A percentile compares a stretch with the other conserved stretches of the same genome.
Conservation (phyloP, 2,888 invertebrate genomes). For the Syritta pipiens region DNA sequence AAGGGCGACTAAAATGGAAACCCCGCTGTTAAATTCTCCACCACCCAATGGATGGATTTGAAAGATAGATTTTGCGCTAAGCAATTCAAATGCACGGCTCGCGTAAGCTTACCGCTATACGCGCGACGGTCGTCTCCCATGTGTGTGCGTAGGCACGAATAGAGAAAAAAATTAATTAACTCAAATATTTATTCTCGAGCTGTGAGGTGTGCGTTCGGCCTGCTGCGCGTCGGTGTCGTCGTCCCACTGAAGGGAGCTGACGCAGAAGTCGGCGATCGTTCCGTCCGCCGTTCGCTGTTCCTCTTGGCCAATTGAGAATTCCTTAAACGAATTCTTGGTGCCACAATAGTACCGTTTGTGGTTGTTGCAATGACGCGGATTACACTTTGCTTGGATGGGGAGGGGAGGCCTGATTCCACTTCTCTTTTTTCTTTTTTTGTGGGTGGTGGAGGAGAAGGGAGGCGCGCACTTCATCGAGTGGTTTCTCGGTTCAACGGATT, state of each 20-base stretch:
- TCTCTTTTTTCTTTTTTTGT: too few relatives aligned
- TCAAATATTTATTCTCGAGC: constrained; percentile 52
- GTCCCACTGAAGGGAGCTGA: background rate
- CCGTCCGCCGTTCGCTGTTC: constrained; percentile 8
- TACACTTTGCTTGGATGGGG: background rate
- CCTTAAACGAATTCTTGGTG: constrained; percentile 41
- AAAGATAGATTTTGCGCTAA: constrained; percentile 7
- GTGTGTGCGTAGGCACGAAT: constrained; percentile 23
- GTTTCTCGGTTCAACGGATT: constrained; percentile 64
- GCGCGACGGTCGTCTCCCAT: constrained; percentile 37
- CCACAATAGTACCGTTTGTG: constrained; percentile 36
- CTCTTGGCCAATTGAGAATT: constrained; percentile 40
- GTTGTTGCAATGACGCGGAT: constrained; percentile 23
- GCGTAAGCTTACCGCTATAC: constrained; percentile 24
- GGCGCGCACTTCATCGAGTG: too few relatives aligned
- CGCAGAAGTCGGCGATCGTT: background rate
- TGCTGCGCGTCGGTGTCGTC: constrained; percentile 1
- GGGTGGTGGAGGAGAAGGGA: too few relatives aligned
- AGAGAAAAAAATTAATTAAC: constrained; percentile 52
- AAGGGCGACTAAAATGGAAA: constrained; percentile 37
- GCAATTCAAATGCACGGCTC: constrained; percentile 37
- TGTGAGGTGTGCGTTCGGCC: constrained; percentile 45
- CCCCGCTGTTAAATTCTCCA: constrained; percentile 1
- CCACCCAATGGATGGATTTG: constrained; percentile 6
- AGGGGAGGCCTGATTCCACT: too few relatives aligned